Evolutionary conservation across 2,888 invertebrate species (phyloP).

Genomic region (Dicycla oo): DNA sequence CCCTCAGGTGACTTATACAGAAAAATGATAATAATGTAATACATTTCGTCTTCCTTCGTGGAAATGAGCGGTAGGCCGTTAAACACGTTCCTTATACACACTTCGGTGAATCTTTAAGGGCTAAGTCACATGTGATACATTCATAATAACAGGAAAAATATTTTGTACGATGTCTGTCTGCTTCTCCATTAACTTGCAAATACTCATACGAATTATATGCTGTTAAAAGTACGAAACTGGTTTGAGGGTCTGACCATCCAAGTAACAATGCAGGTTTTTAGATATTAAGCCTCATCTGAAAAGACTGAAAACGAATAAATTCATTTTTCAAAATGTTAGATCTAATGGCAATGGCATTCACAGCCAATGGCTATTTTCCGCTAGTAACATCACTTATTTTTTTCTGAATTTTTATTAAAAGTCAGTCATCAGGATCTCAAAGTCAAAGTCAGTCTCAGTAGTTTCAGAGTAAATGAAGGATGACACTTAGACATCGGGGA

Average conservation of each 20-base stretch:
- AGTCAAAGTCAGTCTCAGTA: too few relatives aligned
- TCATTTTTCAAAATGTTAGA: background rate
- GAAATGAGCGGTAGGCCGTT: constrained; percentile 51
- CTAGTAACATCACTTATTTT: too few relatives aligned
- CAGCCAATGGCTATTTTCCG: background rate
- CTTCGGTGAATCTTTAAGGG: constrained; percentile 26
- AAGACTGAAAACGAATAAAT: background rate
- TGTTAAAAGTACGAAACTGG: background rate
- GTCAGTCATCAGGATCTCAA: background rate
- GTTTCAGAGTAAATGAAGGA: background rate
- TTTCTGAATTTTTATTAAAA: too few relatives aligned
- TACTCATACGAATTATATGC: background rate
- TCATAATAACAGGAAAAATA: background rate
- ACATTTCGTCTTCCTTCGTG: constrained; percentile 36
- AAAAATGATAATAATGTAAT: constrained; percentile 52
- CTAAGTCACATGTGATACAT: constrained; percentile 17
- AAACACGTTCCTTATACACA: constrained; percentile 37
- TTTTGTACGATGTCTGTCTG: background rate
- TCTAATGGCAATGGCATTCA: background rate
- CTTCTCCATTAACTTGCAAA: background rate
- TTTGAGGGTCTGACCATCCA: background rate
- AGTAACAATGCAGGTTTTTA: background rate
- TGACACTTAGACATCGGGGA: background rate
- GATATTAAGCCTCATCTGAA: background rate
- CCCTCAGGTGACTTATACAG: constrained; percentile 44